Evolutionary conservation across 2,113 vertebrate species (phyloP), one percentile per base, ranked within the genome.

Genomic region (Otocyon megalotis): DNA sequence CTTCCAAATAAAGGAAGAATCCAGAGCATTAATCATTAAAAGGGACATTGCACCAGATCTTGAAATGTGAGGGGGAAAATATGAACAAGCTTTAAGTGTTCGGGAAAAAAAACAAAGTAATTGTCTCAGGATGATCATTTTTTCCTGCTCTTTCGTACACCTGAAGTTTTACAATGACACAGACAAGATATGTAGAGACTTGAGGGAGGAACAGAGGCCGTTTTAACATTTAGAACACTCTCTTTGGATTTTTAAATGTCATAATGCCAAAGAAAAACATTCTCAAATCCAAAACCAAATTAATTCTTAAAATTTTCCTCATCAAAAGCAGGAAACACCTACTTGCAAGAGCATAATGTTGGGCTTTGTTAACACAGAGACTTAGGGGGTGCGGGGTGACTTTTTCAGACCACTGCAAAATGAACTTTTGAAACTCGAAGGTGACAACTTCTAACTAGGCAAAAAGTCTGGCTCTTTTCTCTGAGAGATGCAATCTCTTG

Each of bases 211-310:
- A 26, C 56, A 83, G 56, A 88, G 58, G 54, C 67, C 30, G 1
- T 53, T 85, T 88, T 37, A 93, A 74, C 67, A 76, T 67, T 84
- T 89, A 87, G 50, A 94, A 83, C 11, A 28, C 53, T 74, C 22
- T 32, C 50, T 88, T 77, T 82, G 81, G 32, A 76, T 94, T 98
- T 92, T 62, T 60, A 93, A 97, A 93, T 74, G 53, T 65, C 67
- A 82, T 71, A 91, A 88, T 71, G 62, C 26, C 89, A 90, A 93
- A 93, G 53, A 48, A 35, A 91, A 95, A 81, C 15, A 72, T 53
- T 43, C 80, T 86, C 37, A 63, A 63, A 26, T 92, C 85, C 89
- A 87, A 93, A 95, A 35, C 81, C 7, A 63, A 96, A 87, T 79
- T 65, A 84, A 76, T 97, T 83, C 35, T 93, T 67, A 84, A 88